Base-by-base conservation (phyloP, 2,113 vertebrate genomes). In the Laterallus jamaicensis region DNA sequence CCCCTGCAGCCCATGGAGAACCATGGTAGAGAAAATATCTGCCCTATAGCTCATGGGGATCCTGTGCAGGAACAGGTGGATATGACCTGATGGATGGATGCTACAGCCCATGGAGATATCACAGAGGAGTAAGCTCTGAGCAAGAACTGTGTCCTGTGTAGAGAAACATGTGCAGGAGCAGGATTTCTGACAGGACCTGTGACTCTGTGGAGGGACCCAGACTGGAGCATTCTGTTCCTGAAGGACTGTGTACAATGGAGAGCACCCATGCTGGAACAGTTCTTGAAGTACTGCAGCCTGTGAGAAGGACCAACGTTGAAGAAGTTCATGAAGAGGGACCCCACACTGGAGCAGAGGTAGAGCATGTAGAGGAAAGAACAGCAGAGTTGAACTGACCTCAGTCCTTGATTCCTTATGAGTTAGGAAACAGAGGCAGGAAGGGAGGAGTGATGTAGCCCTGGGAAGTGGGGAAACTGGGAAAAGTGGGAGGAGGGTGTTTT, bases 91-190 rank as follows among this genome's bases (percentile, higher is more conserved):
- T 14, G 35, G 67, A 37, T 44, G 15, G 42, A 44, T 44, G 42
- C 1, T 67, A 12, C 22, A 66, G 50, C 9, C 50, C 18, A 54
- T 28, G 52, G 26, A 54, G 52, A 9, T 26, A 14, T 26, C 52
- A 54, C 52, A 54, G 16, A 54, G 52, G 14, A 54, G 26, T 28
- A 54, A 28, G 52, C 12, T 54, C 52, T 52, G 50, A 54, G 15
- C 28, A 62, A 31, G 11, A n/a, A 3, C 10, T 29, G 16, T 1
- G 12, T 4, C 6, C n/a, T 2, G 0, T 32, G n/a, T 24, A 78
- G 31, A 58, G 40, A 5, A 83, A 4, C 2, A 13, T 49, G 50
- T 0, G 0, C 0, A 31, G 28, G 12, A 68, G 15, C 22, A 50
- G 28, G 10, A 59, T 69, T 88, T 32, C 52, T 54, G 52, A 28